phyloP scores from a whole-genome alignment of 2,888 invertebrate species.

The Lasius platythorax region DNA sequence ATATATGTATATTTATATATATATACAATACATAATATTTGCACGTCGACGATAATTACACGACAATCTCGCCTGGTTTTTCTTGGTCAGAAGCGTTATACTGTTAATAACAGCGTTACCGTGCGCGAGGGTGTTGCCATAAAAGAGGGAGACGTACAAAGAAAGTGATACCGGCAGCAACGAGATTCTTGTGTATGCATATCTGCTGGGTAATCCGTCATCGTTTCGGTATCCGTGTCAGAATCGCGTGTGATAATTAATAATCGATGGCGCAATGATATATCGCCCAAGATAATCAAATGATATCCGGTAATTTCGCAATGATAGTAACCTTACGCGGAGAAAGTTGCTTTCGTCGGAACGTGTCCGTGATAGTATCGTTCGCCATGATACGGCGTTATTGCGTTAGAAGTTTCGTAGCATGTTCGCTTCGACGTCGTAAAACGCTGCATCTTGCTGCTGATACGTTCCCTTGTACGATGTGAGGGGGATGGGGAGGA shows the following conservation, averaged over 20 bases:
- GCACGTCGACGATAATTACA: slow-evolving; percentile 47
- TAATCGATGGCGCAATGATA: slow-evolving; percentile 42
- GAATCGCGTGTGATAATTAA: slow-evolving; percentile 39
- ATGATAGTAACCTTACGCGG: background rate
- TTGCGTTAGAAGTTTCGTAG: slow-evolving; percentile 31
- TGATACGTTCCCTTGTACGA: slow-evolving; percentile 27
- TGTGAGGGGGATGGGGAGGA: background rate
- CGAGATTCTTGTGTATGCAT: slow-evolving; percentile 8
- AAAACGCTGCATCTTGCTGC: slow-evolving; percentile 31
- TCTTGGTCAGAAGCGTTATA: slow-evolving; percentile 64
- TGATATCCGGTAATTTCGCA: slow-evolving; percentile 35
- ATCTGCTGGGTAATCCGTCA: slow-evolving; percentile 57
- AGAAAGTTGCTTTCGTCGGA: slow-evolving; percentile 9
- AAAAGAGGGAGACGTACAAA: slow-evolving; percentile 51
- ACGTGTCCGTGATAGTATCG: slow-evolving; percentile 16
- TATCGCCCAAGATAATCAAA: slow-evolving; percentile 18
- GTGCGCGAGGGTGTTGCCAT: slow-evolving; percentile 67
- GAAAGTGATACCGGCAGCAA: slow-evolving; percentile 64
- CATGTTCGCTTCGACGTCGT: slow-evolving; percentile 13
- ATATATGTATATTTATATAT: slow-evolving; percentile 20
- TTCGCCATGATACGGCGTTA: background rate
- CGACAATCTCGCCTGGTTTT: slow-evolving; percentile 53
- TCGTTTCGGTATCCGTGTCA: slow-evolving; percentile 50
- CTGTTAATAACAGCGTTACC: slow-evolving; percentile 65
- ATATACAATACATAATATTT: slow-evolving; percentile 24